Base-by-base conservation (phyloP, 2,888 invertebrate genomes). In the Harpagoxenus sublaevis region DNA sequence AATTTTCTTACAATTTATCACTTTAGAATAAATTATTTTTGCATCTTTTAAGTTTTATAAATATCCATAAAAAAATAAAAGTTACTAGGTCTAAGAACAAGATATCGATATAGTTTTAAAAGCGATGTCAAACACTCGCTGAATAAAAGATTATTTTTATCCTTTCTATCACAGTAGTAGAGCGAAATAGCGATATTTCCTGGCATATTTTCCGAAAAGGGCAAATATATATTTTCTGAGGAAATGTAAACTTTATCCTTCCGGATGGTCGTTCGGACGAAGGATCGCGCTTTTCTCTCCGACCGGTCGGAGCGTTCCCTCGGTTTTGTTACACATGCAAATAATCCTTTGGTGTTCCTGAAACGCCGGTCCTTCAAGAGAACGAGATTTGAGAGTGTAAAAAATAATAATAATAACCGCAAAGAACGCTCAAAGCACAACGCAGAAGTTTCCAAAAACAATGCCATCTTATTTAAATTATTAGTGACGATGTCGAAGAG, bases 371-470 rank as follows among this genome's bases (percentile, higher is more conserved):
- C 31, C 68, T n/a, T 31, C 18, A 10, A 9, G 28, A 73, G 23
- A 60, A 79, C 23, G 39, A 79, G 60, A 60, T 48, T 68, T 15
- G 66, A 73, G 65, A 28, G 39, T 57, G 81, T 23, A 55, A 63
- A 81, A 81, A 79, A 84, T 28, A 79, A 79, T 77, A 79, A 79
- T 77, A 84, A 71, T 81, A 70, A 81, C 31, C 23, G 31, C 66
- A 73, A 81, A 66, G 51, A 18, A 6, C 31, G 57, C n/a, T 60
- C 35, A 31, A 42, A 6, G 28, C 42, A 45, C 31, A 28, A 3
- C 51, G 48, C 12, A 23, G 28, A 48, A 65, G 28, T 35, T 55
- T 3, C 3, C 62, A 23, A 84, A 23, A 84, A 85, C 57, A 70
- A 68, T 57, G 28, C 9, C 10, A 31, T 74, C 63, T 70, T 31